Percentiles rank a stretch among this genome's conserved stretches.
These are phyloP conservation scores for Dendropsophus ebraccatus DNA, from an alignment of 2,113 vertebrate species.

Conservation along the genomic window DNA sequence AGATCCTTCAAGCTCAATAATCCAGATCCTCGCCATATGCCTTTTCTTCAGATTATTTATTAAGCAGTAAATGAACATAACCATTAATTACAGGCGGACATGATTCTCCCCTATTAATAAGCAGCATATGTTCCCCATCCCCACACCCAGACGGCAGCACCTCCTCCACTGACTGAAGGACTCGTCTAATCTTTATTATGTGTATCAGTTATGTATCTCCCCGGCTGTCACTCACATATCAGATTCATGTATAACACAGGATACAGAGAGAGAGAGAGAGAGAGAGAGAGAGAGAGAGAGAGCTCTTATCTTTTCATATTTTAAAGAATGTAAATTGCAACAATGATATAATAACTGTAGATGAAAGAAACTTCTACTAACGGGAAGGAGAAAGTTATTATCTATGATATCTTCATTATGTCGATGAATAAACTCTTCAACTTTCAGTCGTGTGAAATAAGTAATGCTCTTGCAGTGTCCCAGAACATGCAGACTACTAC, in stretches of 20 bases:
- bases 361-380: neutral
- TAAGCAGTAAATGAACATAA: slow-evolving; percentile 23
- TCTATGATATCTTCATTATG: slow-evolving; percentile 6
- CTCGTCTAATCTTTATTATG: neutral
- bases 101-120: neutral
- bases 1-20: neutral
- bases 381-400: neutral
- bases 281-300: too few species aligned
- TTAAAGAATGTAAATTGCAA: neutral
- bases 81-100: neutral
- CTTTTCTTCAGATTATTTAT: neutral
- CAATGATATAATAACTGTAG: neutral
- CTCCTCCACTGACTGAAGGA: neutral
- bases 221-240: neutral
- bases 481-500: too few species aligned
- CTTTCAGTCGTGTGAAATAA: neutral
- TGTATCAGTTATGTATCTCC: slow-evolving; percentile 23
- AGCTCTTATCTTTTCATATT: slow-evolving; percentile 26
- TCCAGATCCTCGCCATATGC: neutral
- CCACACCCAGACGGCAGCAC: neutral
- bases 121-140: neutral
- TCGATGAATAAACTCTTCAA: neutral
- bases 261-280: neutral
- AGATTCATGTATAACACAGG: neutral
- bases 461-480: too few species aligned